These are phyloP conservation scores for Pangasius larnaudii DNA, from an alignment of 2,797 vertebrate genomes.

Conservation along the genomic window DNA sequence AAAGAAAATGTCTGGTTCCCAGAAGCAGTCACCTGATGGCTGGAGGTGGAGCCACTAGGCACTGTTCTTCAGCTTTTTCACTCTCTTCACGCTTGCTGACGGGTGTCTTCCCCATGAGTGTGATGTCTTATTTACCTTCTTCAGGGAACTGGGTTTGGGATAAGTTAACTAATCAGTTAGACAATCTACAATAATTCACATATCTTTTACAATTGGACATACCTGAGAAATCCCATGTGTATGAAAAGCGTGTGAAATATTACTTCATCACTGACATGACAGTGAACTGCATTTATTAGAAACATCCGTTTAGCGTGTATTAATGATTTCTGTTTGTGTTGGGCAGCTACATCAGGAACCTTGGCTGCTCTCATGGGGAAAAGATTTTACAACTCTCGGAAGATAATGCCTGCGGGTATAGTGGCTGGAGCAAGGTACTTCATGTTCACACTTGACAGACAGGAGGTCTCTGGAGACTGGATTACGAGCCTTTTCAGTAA, in stretches of 20 bases:
- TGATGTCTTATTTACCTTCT: background rate
- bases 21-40: too few relatives aligned
- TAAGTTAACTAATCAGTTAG: background rate
- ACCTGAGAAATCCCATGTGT: background rate
- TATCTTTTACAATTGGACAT: background rate
- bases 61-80: too few relatives aligned
- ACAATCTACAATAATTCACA: background rate
- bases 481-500: background rate
- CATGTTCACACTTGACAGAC: background rate
- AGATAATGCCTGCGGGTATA: slow-evolving; percentile 93
- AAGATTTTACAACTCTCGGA: slow-evolving; percentile 91
- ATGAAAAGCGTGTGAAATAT: background rate
- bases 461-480: background rate
- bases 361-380: slow-evolving; percentile 90
- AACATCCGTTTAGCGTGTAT: background rate
- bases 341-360: slow-evolving; percentile 86
- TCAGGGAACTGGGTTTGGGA: background rate
- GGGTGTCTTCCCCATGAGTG: background rate
- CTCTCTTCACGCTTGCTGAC: too few relatives aligned
- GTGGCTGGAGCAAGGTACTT: slow-evolving; percentile 88
- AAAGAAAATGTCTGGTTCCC: too few relatives aligned
- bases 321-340: slow-evolving; percentile 5
- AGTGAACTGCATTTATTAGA: background rate
- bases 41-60: too few relatives aligned
- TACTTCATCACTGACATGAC: background rate